A percentile compares a stretch with the other conserved stretches of the same genome.
Evolutionary conservation across 1,140 invertebrate genomes (phyloP).

Genomic region (Dendrolimus punctatus): DNA sequence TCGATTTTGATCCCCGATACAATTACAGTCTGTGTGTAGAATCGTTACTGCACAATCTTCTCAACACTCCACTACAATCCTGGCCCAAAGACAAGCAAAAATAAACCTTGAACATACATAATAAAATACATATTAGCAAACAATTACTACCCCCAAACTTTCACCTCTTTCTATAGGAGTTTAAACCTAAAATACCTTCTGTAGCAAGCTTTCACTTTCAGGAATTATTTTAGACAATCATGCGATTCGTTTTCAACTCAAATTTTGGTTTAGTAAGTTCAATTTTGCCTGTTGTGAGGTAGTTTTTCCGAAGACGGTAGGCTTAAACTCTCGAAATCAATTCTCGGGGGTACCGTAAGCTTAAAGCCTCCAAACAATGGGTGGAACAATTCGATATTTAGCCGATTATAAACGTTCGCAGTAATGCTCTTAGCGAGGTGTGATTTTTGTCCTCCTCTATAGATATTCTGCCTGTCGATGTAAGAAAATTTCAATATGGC

Average conservation of each 20-base stretch:
- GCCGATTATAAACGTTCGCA: constrained; percentile 64
- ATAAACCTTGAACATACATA: constrained; percentile 17
- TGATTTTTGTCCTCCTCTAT: constrained; percentile 48
- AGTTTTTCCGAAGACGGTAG: constrained; percentile 59
- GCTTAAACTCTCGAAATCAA: constrained; percentile 68
- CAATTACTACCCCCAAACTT: constrained; percentile 47
- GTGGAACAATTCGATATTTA: constrained; percentile 70
- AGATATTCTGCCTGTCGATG: constrained; percentile 6
- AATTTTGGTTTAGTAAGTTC: constrained; percentile 20
- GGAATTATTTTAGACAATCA: constrained; percentile 50
- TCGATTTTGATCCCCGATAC: constrained; percentile 65
- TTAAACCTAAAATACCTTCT: constrained; percentile 70
- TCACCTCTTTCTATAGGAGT: constrained; percentile 71
- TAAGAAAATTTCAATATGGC: no score
- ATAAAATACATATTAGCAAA: constrained; percentile 26
- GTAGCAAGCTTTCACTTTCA: constrained; percentile 70
- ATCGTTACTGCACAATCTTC: constrained; percentile 67
- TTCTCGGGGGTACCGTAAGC: constrained; percentile 53
- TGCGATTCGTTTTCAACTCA: constrained; percentile 31
- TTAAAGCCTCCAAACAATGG: constrained; percentile 65
- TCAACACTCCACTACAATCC: constrained; percentile 40
- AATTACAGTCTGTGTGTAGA: constrained; percentile 65
- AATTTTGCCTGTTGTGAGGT: constrained; percentile 14
- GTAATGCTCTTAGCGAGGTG: constrained; percentile 66
- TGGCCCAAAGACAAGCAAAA: constrained; percentile 17